Evolutionary conservation across 2,113 vertebrate genomes (phyloP), one percentile per base, ranked within the genome.

Genomic region (Paramisgurnus dabryanus): DNA sequence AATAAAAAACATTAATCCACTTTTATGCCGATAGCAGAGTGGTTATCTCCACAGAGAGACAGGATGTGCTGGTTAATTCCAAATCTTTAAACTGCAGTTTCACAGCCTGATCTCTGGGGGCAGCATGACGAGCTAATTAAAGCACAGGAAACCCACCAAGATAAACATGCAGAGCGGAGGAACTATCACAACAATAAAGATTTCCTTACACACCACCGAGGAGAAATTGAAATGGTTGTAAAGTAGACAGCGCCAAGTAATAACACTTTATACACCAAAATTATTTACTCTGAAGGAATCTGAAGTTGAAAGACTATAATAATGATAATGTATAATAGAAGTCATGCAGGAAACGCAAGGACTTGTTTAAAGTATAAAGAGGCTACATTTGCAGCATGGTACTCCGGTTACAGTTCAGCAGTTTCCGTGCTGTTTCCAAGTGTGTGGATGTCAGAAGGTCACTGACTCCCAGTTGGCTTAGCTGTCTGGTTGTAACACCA

Each of bases 41-140:
- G 22, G 27, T 64, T 78, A 55, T 75, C 70, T 87, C 83, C 65
- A 78, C 83, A 85, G 87, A 85, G 79, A 87, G 85, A 90, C 89
- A 91, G 90, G 90, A 91, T 91, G 86, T 84, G 86, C 88, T 17
- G 79, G 86, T 85, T 91, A 92, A 92, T 92, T 92, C 87, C 89
- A 91, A 82, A 86, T 83, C 84, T 47, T 40, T 88, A 90, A 91
- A 91, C 88, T 86, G 83, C 85, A 88, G 85, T 88, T 89, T 90
- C 89, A 87, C 86, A 84, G 88, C 87, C 50, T 85, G 83, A 86
- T 92, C 90, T 85, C 90, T 84, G 84, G 90, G 88, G 90, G 91
- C 83, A 86, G 79, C 79, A 76, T 61, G 75, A 82, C 75, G 71
- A 86, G 88, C 90, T 88, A 93, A 91, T 93, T 91, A 93, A 89